Evolutionary conservation across 2,888 invertebrate species (phyloP).

Genomic region (Pristionchus fissidentatus): DNA sequence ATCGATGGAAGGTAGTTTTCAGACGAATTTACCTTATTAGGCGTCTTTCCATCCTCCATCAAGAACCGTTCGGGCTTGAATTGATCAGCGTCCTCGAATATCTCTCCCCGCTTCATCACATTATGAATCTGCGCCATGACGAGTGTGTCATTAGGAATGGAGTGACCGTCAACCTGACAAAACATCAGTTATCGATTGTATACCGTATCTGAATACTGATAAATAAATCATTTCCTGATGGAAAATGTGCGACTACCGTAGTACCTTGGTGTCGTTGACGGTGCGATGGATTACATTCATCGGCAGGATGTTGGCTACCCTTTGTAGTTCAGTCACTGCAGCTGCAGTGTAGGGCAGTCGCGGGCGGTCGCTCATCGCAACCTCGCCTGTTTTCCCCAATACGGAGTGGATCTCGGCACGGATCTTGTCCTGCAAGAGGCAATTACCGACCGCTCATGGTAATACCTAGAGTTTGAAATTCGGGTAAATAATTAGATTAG

Average conservation of each 20-base stretch:
- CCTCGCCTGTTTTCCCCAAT: background rate
- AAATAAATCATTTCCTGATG: background rate
- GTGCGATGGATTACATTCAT: conserved; percentile 24
- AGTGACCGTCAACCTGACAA: background rate
- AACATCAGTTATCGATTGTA: background rate
- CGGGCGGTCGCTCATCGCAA: background rate
- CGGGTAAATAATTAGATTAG: too few relatives aligned
- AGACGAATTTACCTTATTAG: conserved; percentile 53
- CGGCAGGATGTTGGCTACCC: conserved; percentile 44
- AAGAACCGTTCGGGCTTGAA: conserved; percentile 64
- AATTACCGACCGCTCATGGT: background rate
- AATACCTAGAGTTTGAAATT: too few relatives aligned
- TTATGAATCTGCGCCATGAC: conserved; percentile 6
- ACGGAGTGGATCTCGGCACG: conserved; percentile 18
- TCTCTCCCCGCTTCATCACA: background rate
- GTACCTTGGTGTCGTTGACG: conserved; percentile 8
- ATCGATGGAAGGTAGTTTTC: too few relatives aligned
- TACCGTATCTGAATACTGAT: too few relatives aligned
- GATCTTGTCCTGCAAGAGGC: conserved; percentile 35
- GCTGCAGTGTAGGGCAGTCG: conserved; percentile 6
- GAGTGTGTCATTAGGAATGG: conserved; percentile 19
- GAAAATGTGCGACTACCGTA: too few relatives aligned
- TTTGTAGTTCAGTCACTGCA: conserved; percentile 3
- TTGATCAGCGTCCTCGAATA: conserved; percentile 52
- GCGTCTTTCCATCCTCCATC: conserved; percentile 55